These are phyloP conservation scores for Epiblema foenella DNA, from an alignment of 2,888 invertebrate species.

Conservation along the genomic window DNA sequence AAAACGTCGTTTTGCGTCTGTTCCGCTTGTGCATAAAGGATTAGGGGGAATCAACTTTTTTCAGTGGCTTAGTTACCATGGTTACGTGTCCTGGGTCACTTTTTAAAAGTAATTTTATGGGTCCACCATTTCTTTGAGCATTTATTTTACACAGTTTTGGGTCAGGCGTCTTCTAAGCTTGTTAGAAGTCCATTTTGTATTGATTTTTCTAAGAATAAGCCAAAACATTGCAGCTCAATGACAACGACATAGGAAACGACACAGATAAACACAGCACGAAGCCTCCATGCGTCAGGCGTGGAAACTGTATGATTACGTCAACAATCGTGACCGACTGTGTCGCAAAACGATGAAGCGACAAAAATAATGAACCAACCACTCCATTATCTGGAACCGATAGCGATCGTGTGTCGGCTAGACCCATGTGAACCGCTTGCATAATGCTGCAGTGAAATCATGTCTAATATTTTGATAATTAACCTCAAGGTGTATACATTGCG, in stretches of 20 bases:
- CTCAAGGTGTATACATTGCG: too few relatives aligned
- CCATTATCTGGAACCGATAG: constrained; percentile 66
- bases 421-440: constrained; percentile 67
- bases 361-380: constrained; percentile 66
- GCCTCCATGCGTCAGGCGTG: constrained; percentile 62
- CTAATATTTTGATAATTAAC: constrained; percentile 6
- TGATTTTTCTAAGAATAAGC: too few relatives aligned
- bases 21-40: not conserved
- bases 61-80: too few relatives aligned
- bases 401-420: constrained; percentile 55
- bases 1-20: constrained; percentile 3
- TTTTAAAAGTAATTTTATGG: too few relatives aligned
- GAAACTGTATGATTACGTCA: constrained; percentile 67
- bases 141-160: too few relatives aligned
- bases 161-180: too few relatives aligned
- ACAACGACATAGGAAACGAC: constrained; percentile 46
- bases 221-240: constrained; percentile 3
- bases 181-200: too few relatives aligned
- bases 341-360: constrained; percentile 65
- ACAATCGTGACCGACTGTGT: constrained; percentile 67
- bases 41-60: too few relatives aligned
- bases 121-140: too few relatives aligned
- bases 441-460: constrained; percentile 58
- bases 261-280: constrained; percentile 50
- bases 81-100: too few relatives aligned